Evolutionary conservation across 2,797 vertebrate species (phyloP).

Genomic region (Antrozous pallidus): DNA sequence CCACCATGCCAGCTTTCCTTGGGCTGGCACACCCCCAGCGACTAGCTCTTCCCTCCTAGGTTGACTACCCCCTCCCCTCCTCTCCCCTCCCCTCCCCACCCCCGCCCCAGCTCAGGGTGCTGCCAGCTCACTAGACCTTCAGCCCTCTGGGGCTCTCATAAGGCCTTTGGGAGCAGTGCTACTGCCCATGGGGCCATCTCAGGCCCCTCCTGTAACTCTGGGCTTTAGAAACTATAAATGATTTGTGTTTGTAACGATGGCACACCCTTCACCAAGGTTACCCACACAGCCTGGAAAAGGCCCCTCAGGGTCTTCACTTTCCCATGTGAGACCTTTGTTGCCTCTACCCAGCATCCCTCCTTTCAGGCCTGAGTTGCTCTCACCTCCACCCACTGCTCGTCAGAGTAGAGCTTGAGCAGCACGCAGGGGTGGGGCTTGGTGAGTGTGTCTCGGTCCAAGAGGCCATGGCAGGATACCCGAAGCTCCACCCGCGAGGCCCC

Average conservation of each 20-base stretch:
- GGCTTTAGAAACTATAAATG: not conserved
- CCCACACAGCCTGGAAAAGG: not conserved
- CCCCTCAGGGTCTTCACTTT: not conserved
- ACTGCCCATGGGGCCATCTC: not conserved
- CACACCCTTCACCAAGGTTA: not conserved
- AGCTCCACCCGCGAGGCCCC: constrained; percentile 78
- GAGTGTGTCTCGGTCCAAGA: constrained; percentile 67
- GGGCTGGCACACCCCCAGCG: fast-evolving
- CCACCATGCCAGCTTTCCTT: not conserved
- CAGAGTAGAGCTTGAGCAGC: constrained; percentile 74
- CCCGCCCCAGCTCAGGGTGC: not conserved
- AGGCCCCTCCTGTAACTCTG: not conserved
- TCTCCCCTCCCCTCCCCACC: not conserved
- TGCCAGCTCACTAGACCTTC: not conserved
- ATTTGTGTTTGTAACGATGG: not conserved
- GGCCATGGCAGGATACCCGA: constrained; percentile 77
- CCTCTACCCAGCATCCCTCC: not conserved
- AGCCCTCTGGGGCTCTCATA: not conserved
- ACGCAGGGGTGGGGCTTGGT: constrained; percentile 76
- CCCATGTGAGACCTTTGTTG: not conserved
- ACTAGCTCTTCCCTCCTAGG: not conserved
- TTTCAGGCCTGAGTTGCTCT: not conserved
- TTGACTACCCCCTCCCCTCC: not conserved
- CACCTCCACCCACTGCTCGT: constrained; percentile 78
- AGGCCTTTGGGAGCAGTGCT: not conserved